Percentiles rank a stretch among this genome's conserved stretches.
These are phyloP conservation scores for Rousettus madagascariensis DNA, from an alignment of 2,797 vertebrate species.

Conservation along the genomic window DNA sequence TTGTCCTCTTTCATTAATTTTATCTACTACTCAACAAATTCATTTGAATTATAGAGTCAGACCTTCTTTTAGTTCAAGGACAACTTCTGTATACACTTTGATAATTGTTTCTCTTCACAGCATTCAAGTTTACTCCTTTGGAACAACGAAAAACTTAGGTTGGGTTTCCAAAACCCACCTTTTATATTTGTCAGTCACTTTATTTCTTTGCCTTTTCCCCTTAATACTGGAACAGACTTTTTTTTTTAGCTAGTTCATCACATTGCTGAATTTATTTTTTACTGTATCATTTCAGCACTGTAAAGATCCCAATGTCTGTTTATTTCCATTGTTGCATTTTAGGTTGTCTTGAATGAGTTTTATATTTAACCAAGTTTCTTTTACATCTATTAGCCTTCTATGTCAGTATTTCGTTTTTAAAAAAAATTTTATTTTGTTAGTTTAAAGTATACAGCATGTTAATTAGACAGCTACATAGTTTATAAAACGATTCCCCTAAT, in stretches of 20 bases:
- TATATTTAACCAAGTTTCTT: background rate
- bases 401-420: background rate
- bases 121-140: background rate
- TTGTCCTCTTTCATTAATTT: background rate
- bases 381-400: background rate
- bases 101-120: background rate
- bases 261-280: background rate
- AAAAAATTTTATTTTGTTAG: too few species aligned
- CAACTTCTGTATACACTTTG: background rate
- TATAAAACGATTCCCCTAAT: too few species aligned
- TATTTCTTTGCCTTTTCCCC: background rate
- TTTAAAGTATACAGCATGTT: too few species aligned
- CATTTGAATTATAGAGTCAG: background rate
- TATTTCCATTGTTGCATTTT: background rate
- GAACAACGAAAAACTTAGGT: background rate
- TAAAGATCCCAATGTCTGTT: background rate
- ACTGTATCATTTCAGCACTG: background rate
- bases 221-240: background rate
- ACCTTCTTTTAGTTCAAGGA: background rate
- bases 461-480: too few species aligned
- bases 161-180: background rate
- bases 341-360: background rate
- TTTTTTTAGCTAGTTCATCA: background rate
- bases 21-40: background rate
- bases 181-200: background rate